These are phyloP conservation scores for Rhabdomys dilectus DNA, from an alignment of 2,113 vertebrate genomes.

Conservation along the genomic window DNA sequence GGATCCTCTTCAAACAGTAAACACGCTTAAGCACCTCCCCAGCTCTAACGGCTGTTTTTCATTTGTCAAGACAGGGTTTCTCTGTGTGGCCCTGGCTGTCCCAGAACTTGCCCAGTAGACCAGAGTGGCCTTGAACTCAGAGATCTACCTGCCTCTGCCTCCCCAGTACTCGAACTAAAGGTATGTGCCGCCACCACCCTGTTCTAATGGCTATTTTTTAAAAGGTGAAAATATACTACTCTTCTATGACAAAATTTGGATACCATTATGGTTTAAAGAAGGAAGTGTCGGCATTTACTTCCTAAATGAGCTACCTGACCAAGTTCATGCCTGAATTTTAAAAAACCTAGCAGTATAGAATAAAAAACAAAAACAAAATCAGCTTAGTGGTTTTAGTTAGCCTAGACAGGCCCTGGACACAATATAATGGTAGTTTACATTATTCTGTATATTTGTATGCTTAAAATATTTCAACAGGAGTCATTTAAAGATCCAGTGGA, in stretches of 20 bases:
- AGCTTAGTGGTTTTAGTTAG: not conserved
- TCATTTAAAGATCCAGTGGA: not conserved
- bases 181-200: not conserved
- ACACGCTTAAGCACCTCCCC: not conserved
- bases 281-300: not conserved
- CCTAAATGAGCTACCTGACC: not conserved
- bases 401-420: not conserved
- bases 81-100: not conserved
- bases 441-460: not conserved
- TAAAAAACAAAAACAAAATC: not conserved
- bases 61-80: not conserved
- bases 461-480: conserved; percentile 1
- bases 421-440: not conserved
- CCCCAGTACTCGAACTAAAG: not conserved
- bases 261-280: not conserved
- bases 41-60: not conserved
- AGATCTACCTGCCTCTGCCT: not conserved
- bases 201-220: not conserved
- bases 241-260: not conserved
- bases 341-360: not conserved
- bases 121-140: not conserved
- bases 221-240: not conserved
- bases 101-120: not conserved
- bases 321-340: not conserved
- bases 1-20: not conserved